Base-by-base conservation (phyloP, 2,888 invertebrate genomes). In the Chloroclysta siterata region DNA sequence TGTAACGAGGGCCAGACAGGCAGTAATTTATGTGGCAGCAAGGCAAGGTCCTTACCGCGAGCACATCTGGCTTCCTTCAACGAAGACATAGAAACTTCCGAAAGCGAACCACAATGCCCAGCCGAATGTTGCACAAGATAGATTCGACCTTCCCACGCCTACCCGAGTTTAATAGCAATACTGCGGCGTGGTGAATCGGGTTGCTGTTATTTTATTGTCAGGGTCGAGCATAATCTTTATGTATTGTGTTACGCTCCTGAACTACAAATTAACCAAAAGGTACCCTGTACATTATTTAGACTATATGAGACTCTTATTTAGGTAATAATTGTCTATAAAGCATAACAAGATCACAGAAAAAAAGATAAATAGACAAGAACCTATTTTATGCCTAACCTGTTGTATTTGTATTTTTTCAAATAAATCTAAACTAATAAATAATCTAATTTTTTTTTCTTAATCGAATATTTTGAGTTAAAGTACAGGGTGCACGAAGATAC, bases 21-120 rank as follows among this genome's bases (percentile, higher is more conserved):
- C 76, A 74, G 81, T 88, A 88, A 88, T 87, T 89, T 87, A 87
- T 82, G 79, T 81, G 79, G 66, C 77, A 73, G 79, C 75, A 72
- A 68, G 76, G 74, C 63, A 72, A 69, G 66, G 67, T 69, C 73
- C 69, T 74, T 74, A 77, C 75, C 76, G 77, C 74, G 75, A 73
- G 69, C 80, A 79, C 87, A 87, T 85, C 87, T 87, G 87, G 79
- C 77, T 77, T 80, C 77, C 80, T 83, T 84, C 82, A 81, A 65
- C 70, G 70, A 68, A 76, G 73, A 71, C 69, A 74, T 70, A 68
- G 59, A 65, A 73, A 72, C 71, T 71, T 72, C 70, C 67, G 56
- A 66, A 65, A 63, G 62, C 65, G 68, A 60, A 72, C 72, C 70
- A 61, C 72, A 70, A 63, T 17, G 36, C 71, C 61, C 65, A 54